Base-by-base conservation (phyloP, 2,797 vertebrate genomes). In the Dryobates pubescens region DNA sequence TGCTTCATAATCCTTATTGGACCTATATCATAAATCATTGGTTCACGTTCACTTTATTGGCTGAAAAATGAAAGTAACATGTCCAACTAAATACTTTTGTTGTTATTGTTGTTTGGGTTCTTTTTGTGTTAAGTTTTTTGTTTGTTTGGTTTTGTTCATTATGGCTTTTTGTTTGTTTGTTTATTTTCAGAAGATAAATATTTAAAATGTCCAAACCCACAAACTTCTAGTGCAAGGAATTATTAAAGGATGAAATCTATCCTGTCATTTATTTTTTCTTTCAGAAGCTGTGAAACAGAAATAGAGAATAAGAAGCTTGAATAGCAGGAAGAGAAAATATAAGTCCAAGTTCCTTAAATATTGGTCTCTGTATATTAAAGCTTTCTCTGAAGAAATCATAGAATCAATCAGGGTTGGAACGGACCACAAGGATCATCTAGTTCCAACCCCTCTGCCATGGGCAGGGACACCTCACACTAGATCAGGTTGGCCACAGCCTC, bases 61-160 rank as follows among this genome's bases (percentile, higher is more conserved):
- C 77, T 54, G 30, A 29, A 71, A 95, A 94, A 90, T 82, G 68
- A 89, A 89, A 84, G 32, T 13, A 93, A 56, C 90, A 82, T 79
- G 79, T 16, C 64, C 63, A 61, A 63, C 94, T 77, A 91, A 36
- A 34, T 58, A 29, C 13, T 57, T 78, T 38, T 82, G 20, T 47
- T 18, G 19, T 20, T n/a, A 4, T 47, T 47, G 45, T 47, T 47
- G 9, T 20, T 10, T 20, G 19, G 45, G 45, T 18, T 17, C 4
- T 47, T 47, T 47, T 9, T 47, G 18, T 47, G 45, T 18, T 9
- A 17, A 17, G 18, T 47, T 20, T 47, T 20, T 47, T 47, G 41
- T 9, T 47, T 47, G 45, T 20, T 47, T 36, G 34, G 9, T 10
- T 47, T 38, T 38, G 38, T 38, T 38, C 38, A 38, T 38, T 47